Conservation (phyloP, 2,888 invertebrate genomes). For the Eugnorisma glareosa region DNA sequence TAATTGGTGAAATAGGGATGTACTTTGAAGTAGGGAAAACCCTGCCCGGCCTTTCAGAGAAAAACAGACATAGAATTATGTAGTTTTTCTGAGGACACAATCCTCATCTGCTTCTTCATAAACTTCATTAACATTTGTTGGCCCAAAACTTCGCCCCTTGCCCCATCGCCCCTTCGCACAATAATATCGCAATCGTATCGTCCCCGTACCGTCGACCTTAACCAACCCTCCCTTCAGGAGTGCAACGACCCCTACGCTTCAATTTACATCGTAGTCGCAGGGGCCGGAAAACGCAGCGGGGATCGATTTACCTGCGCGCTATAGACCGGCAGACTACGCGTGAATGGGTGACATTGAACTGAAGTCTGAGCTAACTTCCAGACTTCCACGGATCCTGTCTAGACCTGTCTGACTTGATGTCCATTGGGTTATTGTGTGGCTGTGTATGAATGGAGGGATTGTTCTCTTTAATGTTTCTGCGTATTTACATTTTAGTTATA, state of each 20-base stretch:
- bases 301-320: constrained; percentile 62
- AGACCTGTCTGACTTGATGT: constrained; percentile 29
- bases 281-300: constrained; percentile 52
- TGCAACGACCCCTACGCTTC: constrained; percentile 61
- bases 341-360: constrained; percentile 57
- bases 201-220: constrained; percentile 26
- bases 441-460: not conserved
- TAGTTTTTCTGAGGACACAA: not conserved
- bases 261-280: constrained; percentile 57
- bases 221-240: constrained; percentile 39
- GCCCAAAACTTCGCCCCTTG: not conserved
- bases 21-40: not conserved
- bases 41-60: not conserved
- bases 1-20: not conserved
- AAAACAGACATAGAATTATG: not conserved
- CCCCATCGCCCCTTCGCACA: not conserved
- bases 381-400: constrained; percentile 15
- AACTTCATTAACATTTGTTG: not conserved
- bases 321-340: constrained; percentile 22
- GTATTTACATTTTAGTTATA: not conserved
- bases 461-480: not conserved
- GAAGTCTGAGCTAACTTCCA: constrained; percentile 11
- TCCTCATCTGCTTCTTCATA: not conserved
- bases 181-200: constrained; percentile 27
- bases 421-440: constrained; percentile 1